These are phyloP conservation scores for Heliconius ethilla DNA, from an alignment of 2,888 invertebrate species.

Conservation along the genomic window DNA sequence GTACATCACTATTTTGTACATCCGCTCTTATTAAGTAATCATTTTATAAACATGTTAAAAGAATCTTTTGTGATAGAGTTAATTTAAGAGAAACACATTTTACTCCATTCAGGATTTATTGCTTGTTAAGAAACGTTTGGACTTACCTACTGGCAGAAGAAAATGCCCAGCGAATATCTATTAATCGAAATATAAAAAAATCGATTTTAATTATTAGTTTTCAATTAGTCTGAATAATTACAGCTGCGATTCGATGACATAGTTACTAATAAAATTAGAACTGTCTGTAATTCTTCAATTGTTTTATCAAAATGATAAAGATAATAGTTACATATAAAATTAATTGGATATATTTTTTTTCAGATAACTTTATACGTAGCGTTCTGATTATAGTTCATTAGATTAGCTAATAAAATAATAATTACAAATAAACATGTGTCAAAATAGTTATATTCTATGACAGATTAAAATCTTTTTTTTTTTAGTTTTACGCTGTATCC, in stretches of 20 bases:
- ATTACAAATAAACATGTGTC: no score
- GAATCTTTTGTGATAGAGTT: background rate
- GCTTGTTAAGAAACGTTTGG: background rate
- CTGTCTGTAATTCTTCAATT: background rate
- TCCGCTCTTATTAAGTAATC: background rate
- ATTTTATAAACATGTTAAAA: background rate
- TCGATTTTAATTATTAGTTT: no score
- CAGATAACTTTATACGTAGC: background rate
- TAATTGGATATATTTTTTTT: background rate
- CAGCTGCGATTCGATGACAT: background rate
- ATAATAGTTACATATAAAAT: background rate
- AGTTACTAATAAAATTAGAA: background rate
- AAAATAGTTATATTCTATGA: no score
- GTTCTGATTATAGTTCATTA: background rate
- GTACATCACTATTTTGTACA: constrained; percentile 1
- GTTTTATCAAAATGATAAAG: constrained; percentile 1
- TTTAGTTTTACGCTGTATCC: no score
- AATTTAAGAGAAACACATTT: background rate
- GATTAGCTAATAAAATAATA: background rate
- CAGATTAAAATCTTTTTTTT: no score
- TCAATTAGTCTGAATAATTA: background rate
- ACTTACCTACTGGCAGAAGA: background rate
- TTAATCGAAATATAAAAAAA: no score
- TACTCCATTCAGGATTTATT: background rate
- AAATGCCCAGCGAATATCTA: background rate